A percentile compares a stretch with the other conserved stretches of the same genome.
Conservation (phyloP, 1,140 invertebrate genomes). For the Heliconius eleuchia region DNA sequence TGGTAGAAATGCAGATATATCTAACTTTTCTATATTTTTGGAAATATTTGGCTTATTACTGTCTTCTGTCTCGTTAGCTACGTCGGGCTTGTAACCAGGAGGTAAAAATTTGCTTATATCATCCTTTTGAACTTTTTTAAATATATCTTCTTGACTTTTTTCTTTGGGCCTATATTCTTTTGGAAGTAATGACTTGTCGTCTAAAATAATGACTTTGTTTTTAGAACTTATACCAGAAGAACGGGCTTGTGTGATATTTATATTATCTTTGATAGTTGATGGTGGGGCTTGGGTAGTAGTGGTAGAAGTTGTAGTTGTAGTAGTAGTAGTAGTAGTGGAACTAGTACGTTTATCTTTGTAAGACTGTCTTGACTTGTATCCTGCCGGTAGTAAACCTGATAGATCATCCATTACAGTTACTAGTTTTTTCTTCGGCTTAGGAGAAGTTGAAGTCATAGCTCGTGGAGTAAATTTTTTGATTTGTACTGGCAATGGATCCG, state of each 20-base stretch:
- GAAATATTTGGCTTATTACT: conserved; percentile 58
- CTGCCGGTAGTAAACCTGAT: conserved; percentile 83
- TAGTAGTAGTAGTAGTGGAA: conserved; percentile 77
- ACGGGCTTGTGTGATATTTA: conserved; percentile 72
- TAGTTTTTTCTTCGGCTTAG: conserved; percentile 78
- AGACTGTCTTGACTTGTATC: conserved; percentile 82
- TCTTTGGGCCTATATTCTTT: conserved; percentile 84
- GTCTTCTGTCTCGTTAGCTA: conserved; percentile 53
- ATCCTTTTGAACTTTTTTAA: conserved; percentile 63
- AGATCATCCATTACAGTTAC: conserved; percentile 85
- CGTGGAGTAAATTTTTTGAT: conserved; percentile 86
- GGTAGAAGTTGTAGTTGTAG: conserved; percentile 75
- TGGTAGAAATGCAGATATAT: conserved; percentile 85
- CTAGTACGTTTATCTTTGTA: conserved; percentile 81
- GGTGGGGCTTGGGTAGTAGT: conserved; percentile 56
- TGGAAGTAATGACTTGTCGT: conserved; percentile 84
- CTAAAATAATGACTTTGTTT: conserved; percentile 80
- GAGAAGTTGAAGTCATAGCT: conserved; percentile 79
- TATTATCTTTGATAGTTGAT: conserved; percentile 48
- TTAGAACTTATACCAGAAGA: conserved; percentile 77
- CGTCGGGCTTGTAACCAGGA: conserved; percentile 80
- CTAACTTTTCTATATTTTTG: conserved; percentile 80
- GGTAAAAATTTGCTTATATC: conserved; percentile 85
- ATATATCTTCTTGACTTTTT: conserved; percentile 68
- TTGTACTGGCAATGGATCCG: conserved; percentile 78